Evolutionary conservation across 1,140 invertebrate genomes (phyloP).

Genomic region (Drosophila obscura): DNA sequence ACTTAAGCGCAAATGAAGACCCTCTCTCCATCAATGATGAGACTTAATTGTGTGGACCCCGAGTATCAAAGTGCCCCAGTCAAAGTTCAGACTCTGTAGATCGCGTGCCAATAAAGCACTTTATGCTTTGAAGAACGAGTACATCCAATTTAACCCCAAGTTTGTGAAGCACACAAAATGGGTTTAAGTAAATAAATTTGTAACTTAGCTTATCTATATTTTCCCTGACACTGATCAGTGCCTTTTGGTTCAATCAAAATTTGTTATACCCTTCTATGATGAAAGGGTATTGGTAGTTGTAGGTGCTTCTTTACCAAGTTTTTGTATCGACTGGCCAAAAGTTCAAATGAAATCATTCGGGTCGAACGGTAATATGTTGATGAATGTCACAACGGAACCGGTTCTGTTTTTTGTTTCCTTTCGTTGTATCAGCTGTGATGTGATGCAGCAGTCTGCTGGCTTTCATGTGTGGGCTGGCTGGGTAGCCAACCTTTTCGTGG

Average conservation of each 20-base stretch:
- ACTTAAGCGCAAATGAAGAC: conserved; percentile 56
- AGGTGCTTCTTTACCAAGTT: background rate
- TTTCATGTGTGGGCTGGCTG: conserved; percentile 35
- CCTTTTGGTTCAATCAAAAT: background rate
- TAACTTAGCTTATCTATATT: too few relatives aligned
- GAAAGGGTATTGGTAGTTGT: background rate
- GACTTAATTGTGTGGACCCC: conserved; percentile 47
- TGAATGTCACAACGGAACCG: conserved; percentile 57
- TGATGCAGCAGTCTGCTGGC: conserved; percentile 17
- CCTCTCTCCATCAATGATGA: conserved; percentile 52
- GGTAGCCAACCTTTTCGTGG: conserved; percentile 11
- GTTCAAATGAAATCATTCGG: conserved; percentile 11
- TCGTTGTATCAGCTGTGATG: conserved; percentile 16
- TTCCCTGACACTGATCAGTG: too few relatives aligned
- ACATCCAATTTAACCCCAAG: too few relatives aligned
- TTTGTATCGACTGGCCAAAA: conserved; percentile 13
- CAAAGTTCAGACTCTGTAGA: conserved; percentile 41
- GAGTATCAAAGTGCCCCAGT: conserved; percentile 38
- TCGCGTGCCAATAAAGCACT: conserved; percentile 45
- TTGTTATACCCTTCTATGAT: background rate
- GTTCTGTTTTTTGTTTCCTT: conserved; percentile 34
- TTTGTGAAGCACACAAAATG: too few relatives aligned
- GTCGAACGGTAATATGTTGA: conserved; percentile 40
- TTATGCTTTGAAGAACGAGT: background rate
- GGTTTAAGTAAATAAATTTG: too few relatives aligned